phyloP scores from a whole-genome alignment of 2,113 vertebrate species.

The Otis tarda region DNA sequence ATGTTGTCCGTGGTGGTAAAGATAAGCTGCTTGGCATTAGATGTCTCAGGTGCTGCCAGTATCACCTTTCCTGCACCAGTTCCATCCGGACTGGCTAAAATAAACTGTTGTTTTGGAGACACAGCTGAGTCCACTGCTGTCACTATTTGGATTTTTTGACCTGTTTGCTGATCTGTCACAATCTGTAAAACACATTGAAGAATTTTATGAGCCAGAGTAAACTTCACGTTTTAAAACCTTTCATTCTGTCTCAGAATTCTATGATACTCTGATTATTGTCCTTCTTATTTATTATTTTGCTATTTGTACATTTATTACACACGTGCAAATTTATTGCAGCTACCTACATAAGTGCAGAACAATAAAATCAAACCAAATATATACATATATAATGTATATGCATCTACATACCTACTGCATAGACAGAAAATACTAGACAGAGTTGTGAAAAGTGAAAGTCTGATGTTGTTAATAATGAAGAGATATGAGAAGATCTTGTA shows the following conservation, averaged over 20 bases:
- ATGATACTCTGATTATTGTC: not conserved
- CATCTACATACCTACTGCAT: not conserved
- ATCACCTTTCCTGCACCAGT: constrained; percentile 92
- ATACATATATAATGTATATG: not conserved
- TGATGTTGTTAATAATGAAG: not conserved
- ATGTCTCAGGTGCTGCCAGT: constrained; percentile 87
- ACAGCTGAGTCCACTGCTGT: constrained; percentile 90
- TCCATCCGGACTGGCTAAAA: constrained; percentile 92
- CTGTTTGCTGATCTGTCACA: constrained; percentile 96
- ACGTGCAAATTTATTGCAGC: not conserved
- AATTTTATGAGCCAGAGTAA: not conserved
- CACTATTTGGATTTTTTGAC: constrained; percentile 97
- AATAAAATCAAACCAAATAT: not conserved
- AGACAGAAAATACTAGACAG: not conserved
- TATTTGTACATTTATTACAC: not conserved
- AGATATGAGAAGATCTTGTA: not conserved
- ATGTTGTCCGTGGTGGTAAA: constrained; percentile 92
- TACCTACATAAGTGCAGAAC: not conserved
- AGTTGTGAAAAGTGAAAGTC: not conserved
- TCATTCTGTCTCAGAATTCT: not conserved
- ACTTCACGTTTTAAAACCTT: not conserved
- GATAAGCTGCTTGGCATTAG: constrained; percentile 93
- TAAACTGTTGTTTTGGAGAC: constrained; percentile 93
- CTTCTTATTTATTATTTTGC: not conserved
- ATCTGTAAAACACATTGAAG: constrained; percentile 80